Base-by-base conservation (phyloP, 2,888 invertebrate species). In the Bombylius major region DNA sequence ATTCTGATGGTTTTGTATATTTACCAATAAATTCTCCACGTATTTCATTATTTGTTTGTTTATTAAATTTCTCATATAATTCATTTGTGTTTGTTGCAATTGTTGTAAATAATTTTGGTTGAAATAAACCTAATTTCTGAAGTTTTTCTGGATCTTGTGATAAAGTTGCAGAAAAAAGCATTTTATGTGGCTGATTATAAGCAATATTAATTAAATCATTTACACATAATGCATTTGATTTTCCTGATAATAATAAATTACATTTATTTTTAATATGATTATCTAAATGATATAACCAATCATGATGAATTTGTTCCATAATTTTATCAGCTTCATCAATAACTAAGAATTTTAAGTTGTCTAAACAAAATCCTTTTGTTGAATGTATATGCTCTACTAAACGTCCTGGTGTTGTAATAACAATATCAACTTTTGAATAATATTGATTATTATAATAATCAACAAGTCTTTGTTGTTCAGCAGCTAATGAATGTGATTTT, bases 251-350 rank as follows among this genome's bases (percentile, higher is more conserved):
- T 62, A 79, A 69, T 65, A 75, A 76, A 62, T 80, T 78, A 4
- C 77, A 68, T 57, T 79, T 79, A 36, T 62, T 59, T 11, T 67
- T 68, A 5, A 86, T 80, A 68, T 84, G 85, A 59, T 76, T 78
- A 66, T 92, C 88, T 57, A 94, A 77, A 68, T 89, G 84, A 64
- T 84, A 82, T 5, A 94, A 77, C 94, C 93, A 96, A 69, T 94
- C 90, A 70, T 91, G 88, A 70, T 94, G 89, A 51, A 92, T 82
- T 66, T 89, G 88, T 64, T 94, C 92, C 77, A 95, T 86, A 63
- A 96, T 88, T 63, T 93, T 81, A 75, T 99, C 99, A 7, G 99
- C 99, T 78, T 99, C 99, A 73, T 99, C 99, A 56, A 99, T 89
- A 0, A 99, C 82, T 48, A 95, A 75, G 74, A 87, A 93, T 66